Evolutionary conservation across 2,888 invertebrate species (phyloP), one percentile per base, ranked within the genome.

Genomic region (Ptychoptera contaminata): DNA sequence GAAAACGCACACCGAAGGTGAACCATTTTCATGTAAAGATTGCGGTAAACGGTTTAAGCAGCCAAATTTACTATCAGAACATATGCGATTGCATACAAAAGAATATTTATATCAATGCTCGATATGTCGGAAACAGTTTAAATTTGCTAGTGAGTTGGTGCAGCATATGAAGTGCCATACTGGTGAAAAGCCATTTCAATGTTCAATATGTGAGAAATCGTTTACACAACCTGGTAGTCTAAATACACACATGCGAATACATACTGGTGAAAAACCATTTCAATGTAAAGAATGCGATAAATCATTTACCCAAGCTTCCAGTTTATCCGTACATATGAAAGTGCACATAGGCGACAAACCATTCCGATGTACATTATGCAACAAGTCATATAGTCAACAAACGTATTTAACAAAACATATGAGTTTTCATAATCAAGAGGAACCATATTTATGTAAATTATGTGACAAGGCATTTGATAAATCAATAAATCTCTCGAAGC

Each of bases 101-200:
- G 57, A 63, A 49, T 52, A 62, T 51, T 57, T 67, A 7, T 62
- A 63, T 50, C 61, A 67, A 52, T 63, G 63, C 45, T 58, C 61
- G 31, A 62, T 67, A 48, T 64, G 65, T 42, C 57, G 60, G 3
- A 53, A 53, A 39, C 60, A 61, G 8, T 65, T 63, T 50, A 58
- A 61, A 16, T 59, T 59, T 50, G 61, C 64, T 16, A 61, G 62
- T n/a, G 63, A 64, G 50, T 49, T 65, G 42, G 65, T 65, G 35
- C 65, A 65, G 49, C 67, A 67, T 49, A 67, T 67, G 63, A 65
- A 67, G 46, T 58, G 58, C 15, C 67, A 67, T 44, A 62, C 65
- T 54, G 67, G 67, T 10, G 67, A 67, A 47, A 65, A 66, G 45
- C 67, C 67, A 0, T 67, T 64, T 43, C 62, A 62, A 38, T 65